Evolutionary conservation across 2,797 vertebrate genomes (phyloP), one percentile per base, ranked within the genome.

Genomic region (Clamator glandarius): DNA sequence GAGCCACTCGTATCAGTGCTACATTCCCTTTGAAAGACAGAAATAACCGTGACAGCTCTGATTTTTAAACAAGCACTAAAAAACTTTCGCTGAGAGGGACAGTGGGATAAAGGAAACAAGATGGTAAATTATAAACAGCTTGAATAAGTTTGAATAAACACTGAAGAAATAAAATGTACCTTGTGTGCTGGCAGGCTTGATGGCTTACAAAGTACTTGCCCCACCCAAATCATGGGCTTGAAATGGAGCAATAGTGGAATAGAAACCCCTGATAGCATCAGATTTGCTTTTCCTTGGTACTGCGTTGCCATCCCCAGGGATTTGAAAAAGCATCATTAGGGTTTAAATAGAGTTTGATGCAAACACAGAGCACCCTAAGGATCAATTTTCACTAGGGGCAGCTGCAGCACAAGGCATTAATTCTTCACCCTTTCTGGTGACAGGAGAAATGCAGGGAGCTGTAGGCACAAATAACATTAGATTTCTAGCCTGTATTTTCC

Each of bases 301-400:
- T 3, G 4, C 2, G 13, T 68, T 89, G 79, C 82, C 68, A 57
- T 92, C 81, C 62, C 88, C 33, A 48, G 76, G 77, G 92, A 89
- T 4, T 4, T 84, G 73, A 84, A 96, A 94, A 91, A 90, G 64
- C 92, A 92, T 69, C 79, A 91, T 89, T 50, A 95, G 51, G 39
- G 70, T 74, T 91, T 93, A 95, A 96, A 82, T 50, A 62, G 85
- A 87, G 59, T 90, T 92, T 70, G 81, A 93, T 94, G 89, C 93
- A 97, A 96, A 97, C 94, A 96, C 1, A 1, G 84, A 86, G 76
- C 85, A 95, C 85, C 76, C 59, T 87, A 93, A 93, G 92, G 89
- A 93, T 92, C 93, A 93, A 91, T 97, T 96, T 96, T 96, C 95
- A 77, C 94, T 33, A 76, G 2, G 50, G 95, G 96, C 80, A 78